Base-by-base conservation (phyloP, 2,888 invertebrate genomes). In the Morpho deidamia region DNA sequence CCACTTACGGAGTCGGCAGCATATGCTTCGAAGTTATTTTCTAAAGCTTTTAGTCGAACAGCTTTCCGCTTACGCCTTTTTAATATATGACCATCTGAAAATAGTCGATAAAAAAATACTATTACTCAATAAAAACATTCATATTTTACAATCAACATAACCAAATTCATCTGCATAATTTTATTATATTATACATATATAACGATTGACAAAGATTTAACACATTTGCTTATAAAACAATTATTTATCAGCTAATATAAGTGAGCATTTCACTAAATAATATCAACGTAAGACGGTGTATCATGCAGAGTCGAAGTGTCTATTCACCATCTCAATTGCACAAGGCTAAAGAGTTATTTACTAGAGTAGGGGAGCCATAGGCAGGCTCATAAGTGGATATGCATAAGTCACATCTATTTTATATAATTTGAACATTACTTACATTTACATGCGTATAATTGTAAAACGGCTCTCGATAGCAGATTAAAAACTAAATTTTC, bases 381-480 rank as follows among this genome's bases (percentile, higher is more conserved):
- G n/a, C n/a, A n/a, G n/a, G n/a, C n/a, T n/a, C n/a, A n/a, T n/a
- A n/a, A n/a, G n/a, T n/a, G n/a, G n/a, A n/a, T n/a, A n/a, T n/a
- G n/a, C n/a, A n/a, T n/a, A 10, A 37, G 35, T 37, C 35, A 10
- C 35, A 8, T 10, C 35, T 10, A 3, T 37, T 37, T 8, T 7
- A 10, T 37, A 37, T 5, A 37, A 37, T 10, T 37, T 10, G 2
- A 5, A 37, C 10, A 1, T 10, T 11, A 80, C 89, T 85, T 83
- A 94, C 94, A 88, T 74, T 81, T 72, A 34, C 72, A 66, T 3
- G 92, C 91, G 65, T 93, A 92, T 12, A 91, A 75, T 72, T 95
- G 92, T 47, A 94, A 76, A 10, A 93, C 79, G 11, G 93, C 94
- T 69, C 95, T 86, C 37, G 88, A 80, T 55, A 91, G 77, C 67